Percentiles rank a stretch among this genome's conserved stretches.
Evolutionary conservation across 2,797 vertebrate genomes (phyloP).

Genomic region (Xenopus petersii): DNA sequence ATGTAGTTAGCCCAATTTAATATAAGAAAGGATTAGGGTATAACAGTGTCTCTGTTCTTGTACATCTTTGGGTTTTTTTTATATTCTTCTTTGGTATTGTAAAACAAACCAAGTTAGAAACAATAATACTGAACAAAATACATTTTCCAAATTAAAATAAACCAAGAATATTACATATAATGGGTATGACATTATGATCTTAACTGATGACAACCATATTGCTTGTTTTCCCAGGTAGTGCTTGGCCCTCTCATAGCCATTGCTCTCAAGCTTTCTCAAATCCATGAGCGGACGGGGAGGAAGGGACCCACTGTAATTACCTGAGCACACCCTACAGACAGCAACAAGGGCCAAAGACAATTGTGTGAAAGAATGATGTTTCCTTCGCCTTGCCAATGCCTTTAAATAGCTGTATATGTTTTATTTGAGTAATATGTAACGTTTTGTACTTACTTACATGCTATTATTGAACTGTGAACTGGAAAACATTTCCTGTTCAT

Average conservation of each 20-base stretch:
- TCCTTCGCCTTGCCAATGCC: constrained; percentile 50
- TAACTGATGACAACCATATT: neutral
- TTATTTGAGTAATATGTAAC: constrained; percentile 47
- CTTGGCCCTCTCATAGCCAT: constrained; percentile 96
- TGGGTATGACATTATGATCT: too few relatives aligned
- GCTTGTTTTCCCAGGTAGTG: constrained; percentile 74
- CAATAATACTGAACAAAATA: too few relatives aligned
- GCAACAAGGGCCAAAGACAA: constrained; percentile 64
- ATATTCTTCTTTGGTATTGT: too few relatives aligned
- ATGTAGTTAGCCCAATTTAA: too few relatives aligned
- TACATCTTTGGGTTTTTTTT: too few relatives aligned
- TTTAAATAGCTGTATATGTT: constrained; percentile 66
- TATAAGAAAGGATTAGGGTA: too few relatives aligned
- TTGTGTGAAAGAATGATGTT: constrained; percentile 39
- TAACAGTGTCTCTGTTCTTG: too few relatives aligned
- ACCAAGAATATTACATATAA: too few relatives aligned
- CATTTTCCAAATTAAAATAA: too few relatives aligned
- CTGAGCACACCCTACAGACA: constrained; percentile 65
- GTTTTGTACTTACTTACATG: neutral
- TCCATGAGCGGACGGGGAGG: constrained; percentile 92
- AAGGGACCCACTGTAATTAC: constrained; percentile 94
- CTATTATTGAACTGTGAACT: neutral
- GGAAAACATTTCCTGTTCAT: neutral
- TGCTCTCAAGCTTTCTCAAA: constrained; percentile 93
- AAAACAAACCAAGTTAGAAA: too few relatives aligned